Percentiles rank a stretch among this genome's conserved stretches.
phyloP scores from a whole-genome alignment of 37 sponge, comb jelly and placozoan genomes.

The Aplysina aerophoba region DNA sequence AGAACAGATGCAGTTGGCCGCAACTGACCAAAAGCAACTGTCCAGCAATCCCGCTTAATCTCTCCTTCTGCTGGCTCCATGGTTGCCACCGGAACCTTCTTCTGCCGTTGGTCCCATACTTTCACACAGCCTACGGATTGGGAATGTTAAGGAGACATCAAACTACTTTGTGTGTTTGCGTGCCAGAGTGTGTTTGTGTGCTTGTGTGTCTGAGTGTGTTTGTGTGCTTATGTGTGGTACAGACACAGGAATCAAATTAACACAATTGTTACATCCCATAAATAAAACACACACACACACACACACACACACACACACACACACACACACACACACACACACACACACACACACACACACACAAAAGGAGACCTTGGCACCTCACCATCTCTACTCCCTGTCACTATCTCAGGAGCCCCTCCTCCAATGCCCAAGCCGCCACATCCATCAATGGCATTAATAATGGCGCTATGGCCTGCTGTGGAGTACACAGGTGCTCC shows the following conservation, averaged over 20 bases:
- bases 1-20: no score
- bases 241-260: no score
- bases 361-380: background rate
- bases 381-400: conserved; percentile 97
- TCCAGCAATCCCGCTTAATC: conserved; percentile 95
- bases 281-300: background rate
- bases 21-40: conserved; percentile 88
- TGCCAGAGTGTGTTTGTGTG: no score
- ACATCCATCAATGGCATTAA: conserved; percentile 93
- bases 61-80: conserved; percentile 98
- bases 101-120: conserved; percentile 98
- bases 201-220: no score
- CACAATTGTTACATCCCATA: no score
- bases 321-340: conserved; percentile 34
- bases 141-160: background rate
- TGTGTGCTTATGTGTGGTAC: no score
- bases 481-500: conserved; percentile 90
- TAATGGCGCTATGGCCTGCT: conserved; percentile 83
- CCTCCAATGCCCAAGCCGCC: conserved; percentile 99
- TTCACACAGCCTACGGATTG: conserved; percentile 84
- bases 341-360: background rate
- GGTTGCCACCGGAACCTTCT: conserved; percentile 88
- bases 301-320: conserved; percentile 27
- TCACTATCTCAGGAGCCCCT: conserved; percentile 98
- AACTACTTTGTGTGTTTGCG: no score